Evolutionary conservation across 1,140 invertebrate genomes (phyloP), one percentile per base, ranked within the genome.

Genomic region (Copidosoma floridanum): DNA sequence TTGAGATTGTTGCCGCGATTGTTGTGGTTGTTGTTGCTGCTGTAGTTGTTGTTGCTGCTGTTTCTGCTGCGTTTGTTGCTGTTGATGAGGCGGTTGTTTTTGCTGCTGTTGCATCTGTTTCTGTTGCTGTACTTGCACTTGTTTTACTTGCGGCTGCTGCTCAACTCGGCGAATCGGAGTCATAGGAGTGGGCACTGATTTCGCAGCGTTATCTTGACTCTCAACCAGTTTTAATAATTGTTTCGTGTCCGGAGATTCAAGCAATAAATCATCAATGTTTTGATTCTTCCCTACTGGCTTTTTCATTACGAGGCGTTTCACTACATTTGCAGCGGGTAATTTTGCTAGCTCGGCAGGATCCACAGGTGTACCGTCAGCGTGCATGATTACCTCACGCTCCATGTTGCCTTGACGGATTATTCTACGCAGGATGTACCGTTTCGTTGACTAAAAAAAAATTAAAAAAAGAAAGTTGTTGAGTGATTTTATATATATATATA

Each of bases 331-430:
- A 1, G 74, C 74, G 7, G 78, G 76, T 23, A 81, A 46, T 64
- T 81, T 80, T 0, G 79, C 79, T 0, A 81, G 48, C 51, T 81
- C 79, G 0, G 76, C 71, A 2, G 79, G 76, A 65, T 80, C 78
- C 8, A 81, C 76, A 11, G 75, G 59, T 0, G 77, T 78, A 2
- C 79, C 79, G 59, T 81, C 79, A 0, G 78, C 76, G 68, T 81
- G 79, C 76, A 80, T 79, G 5, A 80, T 74, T 0, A 80, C 70
- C 26, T 79, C 79, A 3, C 77, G 63, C 0, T 73, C 79, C 0
- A 72, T 79, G 47, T 81, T 76, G 0, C 79, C 79, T 11, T 79
- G 75, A 0, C 79, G 72, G 24, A 81, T 80, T 10, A 80, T 81
- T 69, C 77, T 68, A 5, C 79, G 71, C 0, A 80, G 76, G 8